phyloP scores from a whole-genome alignment of 2,888 invertebrate species.

The Dermolepida albohirtum region DNA sequence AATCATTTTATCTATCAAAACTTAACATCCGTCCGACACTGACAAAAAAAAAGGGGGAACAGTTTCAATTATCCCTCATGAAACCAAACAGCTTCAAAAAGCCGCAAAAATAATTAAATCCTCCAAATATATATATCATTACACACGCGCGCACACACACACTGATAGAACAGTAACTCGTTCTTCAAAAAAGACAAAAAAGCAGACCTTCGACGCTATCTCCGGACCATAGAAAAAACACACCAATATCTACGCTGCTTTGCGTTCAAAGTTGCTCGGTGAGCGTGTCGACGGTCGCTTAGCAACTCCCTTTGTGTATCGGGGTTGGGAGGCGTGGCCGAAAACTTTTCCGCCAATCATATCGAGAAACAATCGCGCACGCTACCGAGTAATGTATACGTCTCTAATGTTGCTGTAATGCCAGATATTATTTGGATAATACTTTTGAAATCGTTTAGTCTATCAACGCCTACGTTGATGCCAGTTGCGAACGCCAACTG shows the following conservation, averaged over 20 bases:
- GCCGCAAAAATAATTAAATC: constrained; percentile 50
- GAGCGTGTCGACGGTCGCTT: constrained; percentile 44
- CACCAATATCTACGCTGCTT: constrained; percentile 29
- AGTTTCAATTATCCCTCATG: constrained; percentile 44
- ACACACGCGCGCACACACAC: constrained; percentile 6
- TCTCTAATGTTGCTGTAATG: constrained; percentile 66
- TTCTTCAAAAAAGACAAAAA: constrained; percentile 20
- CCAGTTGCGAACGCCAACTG: constrained; percentile 1
- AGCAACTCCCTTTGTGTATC: constrained; percentile 52
- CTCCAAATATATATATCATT: constrained; percentile 49
- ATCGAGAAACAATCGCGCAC: constrained; percentile 57
- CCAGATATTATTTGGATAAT: constrained; percentile 66
- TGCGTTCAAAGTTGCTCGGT: constrained; percentile 43
- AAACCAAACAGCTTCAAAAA: constrained; percentile 43
- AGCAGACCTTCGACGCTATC: constrained; percentile 18
- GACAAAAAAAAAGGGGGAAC: constrained; percentile 36
- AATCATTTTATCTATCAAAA: constrained; percentile 7
- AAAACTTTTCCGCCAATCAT: constrained; percentile 59
- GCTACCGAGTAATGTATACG: constrained; percentile 64
- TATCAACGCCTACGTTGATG: constrained; percentile 58
- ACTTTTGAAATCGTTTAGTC: constrained; percentile 66
- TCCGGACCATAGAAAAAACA: constrained; percentile 37
- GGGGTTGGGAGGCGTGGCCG: constrained; percentile 51
- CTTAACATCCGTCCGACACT: constrained; percentile 6
- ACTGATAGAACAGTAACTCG: too few relatives aligned